phyloP scores from a whole-genome alignment of 2,113 vertebrate species.

The Collichthys lucidus region DNA sequence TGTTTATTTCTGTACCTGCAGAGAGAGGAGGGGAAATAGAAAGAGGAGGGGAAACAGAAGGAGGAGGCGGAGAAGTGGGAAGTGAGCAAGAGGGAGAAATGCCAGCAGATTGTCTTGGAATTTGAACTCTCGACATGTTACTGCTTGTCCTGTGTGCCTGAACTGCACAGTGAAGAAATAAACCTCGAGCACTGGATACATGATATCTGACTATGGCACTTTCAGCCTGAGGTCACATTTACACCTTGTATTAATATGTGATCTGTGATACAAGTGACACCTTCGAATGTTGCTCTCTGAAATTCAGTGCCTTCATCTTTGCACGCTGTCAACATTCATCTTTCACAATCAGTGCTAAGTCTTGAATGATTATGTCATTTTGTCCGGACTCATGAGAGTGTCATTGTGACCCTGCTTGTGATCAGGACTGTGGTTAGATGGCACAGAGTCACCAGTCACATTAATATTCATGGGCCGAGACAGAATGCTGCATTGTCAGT shows the following conservation, averaged over 20 bases:
- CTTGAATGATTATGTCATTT: conserved; percentile 11
- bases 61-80: not conserved
- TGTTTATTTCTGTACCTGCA: conserved; percentile 40
- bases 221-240: not conserved
- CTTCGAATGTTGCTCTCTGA: not conserved
- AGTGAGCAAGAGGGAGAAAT: conserved; percentile 13
- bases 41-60: not conserved
- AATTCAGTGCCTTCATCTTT: not conserved
- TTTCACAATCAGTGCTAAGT: not conserved
- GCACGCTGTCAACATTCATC: not conserved
- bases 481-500: conserved; percentile 51
- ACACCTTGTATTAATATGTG: not conserved
- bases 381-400: conserved; percentile 13
- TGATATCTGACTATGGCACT: no score
- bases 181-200: not conserved
- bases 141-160: conserved; percentile 37
- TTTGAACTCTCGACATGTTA: conserved; percentile 37
- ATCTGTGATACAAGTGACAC: not conserved
- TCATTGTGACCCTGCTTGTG: conserved; percentile 42
- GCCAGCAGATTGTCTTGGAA: conserved; percentile 35
- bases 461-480: conserved; percentile 55
- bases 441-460: conserved; percentile 12
- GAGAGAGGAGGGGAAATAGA: conserved; percentile 4
- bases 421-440: conserved; percentile 18
- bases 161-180: not conserved